phyloP scores from a whole-genome alignment of 2,113 vertebrate species.

The Poeciliopsis prolifica region DNA sequence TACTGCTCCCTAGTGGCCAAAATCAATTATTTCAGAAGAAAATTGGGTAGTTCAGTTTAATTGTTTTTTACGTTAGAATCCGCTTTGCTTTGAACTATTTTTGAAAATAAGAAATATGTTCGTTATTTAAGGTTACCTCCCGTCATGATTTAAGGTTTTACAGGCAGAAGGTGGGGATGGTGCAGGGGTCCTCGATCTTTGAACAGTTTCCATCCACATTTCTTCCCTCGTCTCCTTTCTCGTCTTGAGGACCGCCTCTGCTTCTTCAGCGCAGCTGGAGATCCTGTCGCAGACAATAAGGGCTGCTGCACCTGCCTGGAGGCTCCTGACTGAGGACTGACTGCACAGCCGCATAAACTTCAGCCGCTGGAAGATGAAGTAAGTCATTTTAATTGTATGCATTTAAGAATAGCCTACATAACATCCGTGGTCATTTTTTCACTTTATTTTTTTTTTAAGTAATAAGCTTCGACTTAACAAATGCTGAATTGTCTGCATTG shows the following conservation, averaged over 20 bases:
- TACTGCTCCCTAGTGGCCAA: conserved; percentile 19
- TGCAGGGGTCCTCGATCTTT: conserved; percentile 14
- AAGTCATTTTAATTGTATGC: neutral
- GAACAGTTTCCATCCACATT: conserved; percentile 26
- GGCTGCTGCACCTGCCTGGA: conserved; percentile 28
- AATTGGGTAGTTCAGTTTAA: neutral
- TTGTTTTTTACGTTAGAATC: too few species aligned
- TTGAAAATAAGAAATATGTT: neutral
- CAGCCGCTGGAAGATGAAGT: conserved; percentile 48
- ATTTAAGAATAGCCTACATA: neutral
- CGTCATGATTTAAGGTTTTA: conserved; percentile 12
- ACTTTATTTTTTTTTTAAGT: neutral
- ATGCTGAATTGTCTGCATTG: neutral
- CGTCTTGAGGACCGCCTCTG: neutral
- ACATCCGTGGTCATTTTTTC: neutral
- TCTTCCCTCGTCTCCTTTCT: conserved; percentile 39
- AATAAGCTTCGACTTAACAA: neutral
- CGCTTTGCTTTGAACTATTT: neutral
- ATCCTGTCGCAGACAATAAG: neutral
- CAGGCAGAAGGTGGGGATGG: conserved; percentile 7
- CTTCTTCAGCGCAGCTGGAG: conserved; percentile 7
- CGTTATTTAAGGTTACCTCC: neutral
- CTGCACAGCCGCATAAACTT: neutral
- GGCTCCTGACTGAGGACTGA: neutral
- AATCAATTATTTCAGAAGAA: neutral